Conservation (phyloP, 92 coral and sea anemone genomes). For the Micromussa lordhowensis region DNA sequence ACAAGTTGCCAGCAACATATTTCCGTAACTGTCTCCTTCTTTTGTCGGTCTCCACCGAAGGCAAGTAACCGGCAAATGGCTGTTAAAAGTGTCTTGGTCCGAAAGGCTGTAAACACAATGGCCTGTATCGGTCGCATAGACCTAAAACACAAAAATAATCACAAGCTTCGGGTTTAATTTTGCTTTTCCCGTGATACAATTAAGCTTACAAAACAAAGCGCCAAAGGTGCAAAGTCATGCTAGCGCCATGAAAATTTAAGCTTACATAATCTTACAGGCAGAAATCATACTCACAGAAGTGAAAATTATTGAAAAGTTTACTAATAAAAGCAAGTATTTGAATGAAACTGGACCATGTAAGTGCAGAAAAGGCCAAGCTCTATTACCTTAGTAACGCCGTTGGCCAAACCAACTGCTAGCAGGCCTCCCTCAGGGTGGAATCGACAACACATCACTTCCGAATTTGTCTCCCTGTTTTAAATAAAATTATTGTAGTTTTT, state of each 20-base stretch:
- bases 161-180: not conserved
- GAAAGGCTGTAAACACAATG: constrained; percentile 90
- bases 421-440: constrained; percentile 89
- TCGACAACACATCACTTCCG: constrained; percentile 99
- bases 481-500: not conserved
- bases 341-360: not conserved
- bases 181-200: constrained; percentile 7
- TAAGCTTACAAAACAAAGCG: no score
- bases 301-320: not conserved
- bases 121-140: constrained; percentile 83
- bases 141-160: constrained; percentile 63
- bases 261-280: not conserved
- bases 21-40: constrained; percentile 76
- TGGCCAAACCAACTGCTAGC: constrained; percentile 90
- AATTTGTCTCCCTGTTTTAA: constrained; percentile 81
- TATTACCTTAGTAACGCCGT: constrained; percentile 88
- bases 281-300: not conserved
- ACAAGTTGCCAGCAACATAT: constrained; percentile 90
- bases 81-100: constrained; percentile 86
- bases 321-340: not conserved
- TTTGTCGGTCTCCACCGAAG: constrained; percentile 86
- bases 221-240: not conserved
- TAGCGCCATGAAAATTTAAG: no score
- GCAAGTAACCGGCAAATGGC: constrained; percentile 95
- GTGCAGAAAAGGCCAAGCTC: not conserved